Base-by-base conservation (phyloP, 1,140 invertebrate genomes). In the Matsumurasca onukii region DNA sequence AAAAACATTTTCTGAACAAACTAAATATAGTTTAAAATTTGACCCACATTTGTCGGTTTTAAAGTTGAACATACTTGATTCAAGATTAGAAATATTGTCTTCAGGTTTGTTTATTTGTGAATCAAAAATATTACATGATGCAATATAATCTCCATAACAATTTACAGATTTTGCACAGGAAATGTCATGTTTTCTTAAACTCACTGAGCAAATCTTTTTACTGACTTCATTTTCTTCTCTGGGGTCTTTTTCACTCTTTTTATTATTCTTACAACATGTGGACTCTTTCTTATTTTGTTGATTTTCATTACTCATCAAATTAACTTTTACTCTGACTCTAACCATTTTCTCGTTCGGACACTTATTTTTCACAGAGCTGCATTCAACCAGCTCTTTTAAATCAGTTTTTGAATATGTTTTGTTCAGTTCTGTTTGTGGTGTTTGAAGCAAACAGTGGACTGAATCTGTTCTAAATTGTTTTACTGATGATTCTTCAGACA, bases 401-500 rank as follows among this genome's bases (percentile, higher is more conserved):
- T 59, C 55, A 5, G 25, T 12, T 27, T 27, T 59, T 5, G 55
- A 3, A 27, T 59, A 59, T 3, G 55, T 59, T 59, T 27, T 59
- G 55, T 59, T 59, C 55, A 59, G n/a, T 17, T 39, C 34, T 39
- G 34, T 9, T 39, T 9, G 34, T 17, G n/a, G n/a, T n/a, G n/a
- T n/a, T n/a, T n/a, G n/a, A n/a, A n/a, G n/a, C n/a, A n/a, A n/a
- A n/a, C n/a, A n/a, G n/a, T n/a, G n/a, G n/a, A n/a, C n/a, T n/a
- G n/a, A n/a, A n/a, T n/a, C n/a, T n/a, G n/a, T n/a, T n/a, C n/a
- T n/a, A n/a, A n/a, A n/a, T n/a, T n/a, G n/a, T n/a, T n/a, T n/a
- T n/a, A n/a, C n/a, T n/a, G n/a, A n/a, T n/a, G n/a, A n/a, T n/a
- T n/a, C n/a, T n/a, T n/a, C n/a, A n/a, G n/a, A n/a, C n/a, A n/a